A percentile compares a stretch with the other conserved stretches of the same genome.
These are phyloP conservation scores for Mesorhabditis belari DNA, from an alignment of 2,888 invertebrate genomes.

Conservation along the genomic window DNA sequence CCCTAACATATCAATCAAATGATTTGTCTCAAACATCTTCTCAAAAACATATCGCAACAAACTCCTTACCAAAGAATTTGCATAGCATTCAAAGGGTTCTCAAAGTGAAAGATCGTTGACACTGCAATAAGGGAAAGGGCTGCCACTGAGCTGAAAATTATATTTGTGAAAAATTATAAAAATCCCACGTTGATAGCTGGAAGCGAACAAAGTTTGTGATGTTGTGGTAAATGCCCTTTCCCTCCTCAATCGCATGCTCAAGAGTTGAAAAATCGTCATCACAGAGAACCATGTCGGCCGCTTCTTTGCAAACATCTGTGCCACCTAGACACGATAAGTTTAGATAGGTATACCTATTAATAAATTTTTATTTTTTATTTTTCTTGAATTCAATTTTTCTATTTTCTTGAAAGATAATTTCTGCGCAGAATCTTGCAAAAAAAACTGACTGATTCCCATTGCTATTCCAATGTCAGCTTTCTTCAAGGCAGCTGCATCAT, in stretches of 20 bases:
- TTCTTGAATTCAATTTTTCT: too few species aligned
- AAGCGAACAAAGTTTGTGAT: constrained; percentile 98
- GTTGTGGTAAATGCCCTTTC: constrained; percentile 95
- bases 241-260: constrained; percentile 80
- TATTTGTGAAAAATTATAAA: neutral
- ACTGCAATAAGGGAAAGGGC: constrained; percentile 91
- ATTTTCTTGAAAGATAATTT: too few species aligned
- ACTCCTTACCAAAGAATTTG: constrained; percentile 97
- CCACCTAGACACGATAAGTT: too few species aligned
- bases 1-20: too few species aligned
- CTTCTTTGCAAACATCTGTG: constrained; percentile 63
- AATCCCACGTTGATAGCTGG: constrained; percentile 78
- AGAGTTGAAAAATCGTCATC: constrained; percentile 97
- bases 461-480: constrained; percentile 97
- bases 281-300: constrained; percentile 96
- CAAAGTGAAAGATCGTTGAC: constrained; percentile 88
- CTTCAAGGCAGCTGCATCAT: constrained; percentile 94
- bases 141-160: constrained; percentile 72
- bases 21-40: too few species aligned
- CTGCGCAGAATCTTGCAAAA: too few species aligned
- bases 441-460: constrained; percentile 62
- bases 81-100: constrained; percentile 98
- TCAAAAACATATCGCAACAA: too few species aligned
- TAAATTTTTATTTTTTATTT: too few species aligned
- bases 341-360: too few species aligned